phyloP scores from a whole-genome alignment of 2,113 vertebrate species.

The Onychostruthus taczanowskii region DNA sequence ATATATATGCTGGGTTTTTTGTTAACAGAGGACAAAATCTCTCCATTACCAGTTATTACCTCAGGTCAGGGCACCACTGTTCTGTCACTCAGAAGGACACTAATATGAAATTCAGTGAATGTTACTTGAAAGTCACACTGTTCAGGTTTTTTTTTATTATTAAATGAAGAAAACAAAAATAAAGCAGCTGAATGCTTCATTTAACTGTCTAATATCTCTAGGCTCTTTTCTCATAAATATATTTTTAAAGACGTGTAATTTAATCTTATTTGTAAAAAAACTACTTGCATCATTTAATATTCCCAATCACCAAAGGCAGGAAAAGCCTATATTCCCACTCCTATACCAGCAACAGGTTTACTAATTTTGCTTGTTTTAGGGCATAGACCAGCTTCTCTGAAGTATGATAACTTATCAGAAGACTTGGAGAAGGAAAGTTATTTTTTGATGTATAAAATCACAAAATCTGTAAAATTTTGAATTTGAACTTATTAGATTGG shows the following conservation, averaged over 20 bases:
- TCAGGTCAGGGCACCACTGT: neutral
- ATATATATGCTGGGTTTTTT: neutral
- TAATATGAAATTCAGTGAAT: neutral
- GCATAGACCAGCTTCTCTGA: neutral
- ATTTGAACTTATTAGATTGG: neutral
- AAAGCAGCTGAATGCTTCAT: neutral
- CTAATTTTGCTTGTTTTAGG: neutral
- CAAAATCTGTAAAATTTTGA: neutral
- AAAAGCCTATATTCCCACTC: neutral
- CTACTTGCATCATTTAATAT: fast-evolving
- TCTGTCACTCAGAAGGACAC: neutral
- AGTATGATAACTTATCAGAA: neutral
- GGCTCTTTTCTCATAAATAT: neutral
- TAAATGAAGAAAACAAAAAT: neutral
- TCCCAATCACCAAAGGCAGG: neutral
- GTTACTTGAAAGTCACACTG: neutral
- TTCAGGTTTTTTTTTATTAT: neutral
- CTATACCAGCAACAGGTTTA: neutral
- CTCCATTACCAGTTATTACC: neutral
- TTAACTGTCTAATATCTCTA: neutral
- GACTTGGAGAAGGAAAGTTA: neutral
- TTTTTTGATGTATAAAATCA: neutral
- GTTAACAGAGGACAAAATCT: neutral
- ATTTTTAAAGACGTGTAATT: neutral
- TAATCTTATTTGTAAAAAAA: neutral